phyloP scores from a whole-genome alignment of 1,140 invertebrate species.

The Zaprionus capensis region DNA sequence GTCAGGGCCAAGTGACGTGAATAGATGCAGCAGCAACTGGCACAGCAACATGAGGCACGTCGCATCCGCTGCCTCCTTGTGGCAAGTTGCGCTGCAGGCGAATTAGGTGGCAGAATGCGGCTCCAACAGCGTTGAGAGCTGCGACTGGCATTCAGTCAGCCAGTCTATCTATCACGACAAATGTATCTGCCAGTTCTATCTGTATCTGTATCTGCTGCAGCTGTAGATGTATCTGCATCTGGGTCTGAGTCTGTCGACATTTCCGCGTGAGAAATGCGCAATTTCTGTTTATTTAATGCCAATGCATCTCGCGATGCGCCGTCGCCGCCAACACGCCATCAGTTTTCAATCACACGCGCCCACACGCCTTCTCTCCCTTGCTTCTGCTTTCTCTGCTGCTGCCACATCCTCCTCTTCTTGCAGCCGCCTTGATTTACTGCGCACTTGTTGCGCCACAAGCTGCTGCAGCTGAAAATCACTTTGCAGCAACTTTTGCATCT shows the following conservation, averaged over 20 bases:
- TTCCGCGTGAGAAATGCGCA: slow-evolving; percentile 77
- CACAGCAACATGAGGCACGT: slow-evolving; percentile 1
- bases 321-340: slow-evolving; percentile 65
- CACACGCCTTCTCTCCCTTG: slow-evolving; percentile 39
- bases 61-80: slow-evolving; percentile 28
- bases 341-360: slow-evolving; percentile 75
- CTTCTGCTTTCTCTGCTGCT: not conserved
- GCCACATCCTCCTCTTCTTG: not conserved
- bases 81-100: slow-evolving; percentile 45
- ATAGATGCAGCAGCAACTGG: slow-evolving; percentile 42
- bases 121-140: slow-evolving; percentile 7
- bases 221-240: slow-evolving; percentile 24
- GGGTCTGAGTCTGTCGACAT: slow-evolving; percentile 41
- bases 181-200: slow-evolving; percentile 7
- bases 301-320: slow-evolving; percentile 74
- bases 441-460: slow-evolving; percentile 69
- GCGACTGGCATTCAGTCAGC: slow-evolving; percentile 39
- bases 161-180: slow-evolving; percentile 24
- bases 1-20: slow-evolving; percentile 60
- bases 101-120: slow-evolving; percentile 63
- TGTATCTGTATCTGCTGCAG: slow-evolving; percentile 8
- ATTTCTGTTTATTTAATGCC: slow-evolving; percentile 78
- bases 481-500: slow-evolving; percentile 73
- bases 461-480: slow-evolving; percentile 64
- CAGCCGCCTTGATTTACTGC: slow-evolving; percentile 55